Base-by-base conservation (phyloP, 2,888 invertebrate genomes). In the Clivina fossor region DNA sequence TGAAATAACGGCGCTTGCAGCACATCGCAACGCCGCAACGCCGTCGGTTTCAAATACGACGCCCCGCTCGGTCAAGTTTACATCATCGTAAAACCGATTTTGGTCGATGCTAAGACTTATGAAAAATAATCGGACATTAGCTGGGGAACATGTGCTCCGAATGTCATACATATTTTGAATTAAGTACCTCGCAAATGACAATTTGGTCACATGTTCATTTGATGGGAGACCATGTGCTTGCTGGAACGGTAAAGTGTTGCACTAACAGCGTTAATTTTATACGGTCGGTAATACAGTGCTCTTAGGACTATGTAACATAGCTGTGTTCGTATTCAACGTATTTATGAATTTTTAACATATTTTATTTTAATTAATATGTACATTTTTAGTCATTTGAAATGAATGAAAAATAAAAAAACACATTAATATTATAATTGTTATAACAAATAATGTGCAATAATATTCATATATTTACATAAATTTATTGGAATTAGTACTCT, bases 1-100 rank as follows among this genome's bases (percentile, higher is more conserved):
- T 71, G 65, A 74, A 73, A 70, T 72, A 71, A 67, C 72, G 72
- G 73, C 73, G 73, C 73, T 74, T 70, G 66, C 72, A 53, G 35
- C 43, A 40, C 58, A 72, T 72, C 72, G 71, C 71, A 71, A 69
- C 72, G 73, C 73, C 69, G 35, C 20, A 35, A 28, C 11, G 35
- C 37, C 50, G 44, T 44, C 44, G 37, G 18, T 54, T 54, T 46
- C 44, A 54, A 54, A 20, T 66, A 66, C 44, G 20, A n/a, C 43
- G 44, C 18, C 44, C 30, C 50, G 24, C 46, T 58, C 56, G 60
- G 62, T 60, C 56, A 7, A 4, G 20, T 9, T 19, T 13, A 26
- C 8, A 18, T 4, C 54, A 38, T 8, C 20, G 16, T 8, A 26
- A 9, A 26, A 5, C 9, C 26, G 8, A 26, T 7, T 26, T 5